Base-by-base conservation (phyloP, 2,888 invertebrate species). In the Steinernema carpocapsae region DNA sequence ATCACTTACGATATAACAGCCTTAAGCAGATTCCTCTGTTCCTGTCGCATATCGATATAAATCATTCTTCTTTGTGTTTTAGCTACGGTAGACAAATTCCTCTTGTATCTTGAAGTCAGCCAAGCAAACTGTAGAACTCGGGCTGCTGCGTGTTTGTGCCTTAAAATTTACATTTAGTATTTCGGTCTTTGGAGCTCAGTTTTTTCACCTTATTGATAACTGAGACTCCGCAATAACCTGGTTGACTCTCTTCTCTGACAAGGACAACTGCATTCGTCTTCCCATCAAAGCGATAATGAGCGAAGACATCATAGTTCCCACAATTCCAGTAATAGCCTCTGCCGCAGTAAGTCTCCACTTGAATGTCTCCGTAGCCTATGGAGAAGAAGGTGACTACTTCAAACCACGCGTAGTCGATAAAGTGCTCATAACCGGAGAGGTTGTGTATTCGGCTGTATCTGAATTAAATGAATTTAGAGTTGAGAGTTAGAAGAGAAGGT, bases 241-340 rank as follows among this genome's bases (percentile, higher is more conserved):
- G 91, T 99, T 99, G 88, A 99, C 99, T 91, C 97, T 96, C 91
- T 97, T 97, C 91, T 99, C 99, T 86, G 97, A 97, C 90, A 97
- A 92, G 88, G 96, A 94, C 89, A 99, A 92, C 90, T 97, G 97
- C 91, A 99, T 91, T 91, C 97, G 97, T 89, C 97, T 92, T 88
- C 97, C 97, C 88, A 99, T 94, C 87, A 99, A 96, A 88, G 99
- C 99, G 88, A 99, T 99, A 88, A 99, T 92, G 88, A 97, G 90
- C 88, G 99, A 97, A 88, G 99, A 97, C 91, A 97, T 97, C 87
- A 97, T 96, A 89, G 95, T 95, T 89, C 96, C 96, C 96, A 97
- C 97, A 89, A 99, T 95, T 89, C 99, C 99, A 87, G 97, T 97
- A 90, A 94, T 94, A 99, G 89, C 95, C 95, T 90, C 99, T 92